Evolutionary conservation across 2,888 invertebrate species (phyloP).

Genomic region (Melinaea menophilus): DNA sequence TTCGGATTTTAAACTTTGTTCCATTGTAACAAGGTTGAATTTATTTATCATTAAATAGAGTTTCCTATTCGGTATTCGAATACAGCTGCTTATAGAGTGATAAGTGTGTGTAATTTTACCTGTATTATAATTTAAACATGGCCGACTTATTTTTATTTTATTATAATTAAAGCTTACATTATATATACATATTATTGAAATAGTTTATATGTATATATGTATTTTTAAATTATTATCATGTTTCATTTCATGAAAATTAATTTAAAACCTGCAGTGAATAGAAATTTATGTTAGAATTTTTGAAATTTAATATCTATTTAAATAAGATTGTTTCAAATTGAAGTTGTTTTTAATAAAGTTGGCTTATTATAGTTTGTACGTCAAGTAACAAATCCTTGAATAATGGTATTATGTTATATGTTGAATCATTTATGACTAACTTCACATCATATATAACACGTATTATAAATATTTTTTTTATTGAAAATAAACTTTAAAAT

Average conservation of each 20-base stretch:
- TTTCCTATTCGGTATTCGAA: slow-evolving; percentile 22
- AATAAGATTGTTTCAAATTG: no score
- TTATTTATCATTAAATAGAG: slow-evolving; percentile 3
- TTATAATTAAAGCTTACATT: slow-evolving; percentile 29
- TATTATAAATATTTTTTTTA: slow-evolving; percentile 1
- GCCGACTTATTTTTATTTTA: slow-evolving; percentile 35
- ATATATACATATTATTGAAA: slow-evolving; percentile 11
- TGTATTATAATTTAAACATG: slow-evolving; percentile 42
- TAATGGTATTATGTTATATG: neutral
- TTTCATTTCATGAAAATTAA: no score
- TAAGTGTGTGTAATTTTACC: slow-evolving; percentile 36
- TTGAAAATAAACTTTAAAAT: slow-evolving; percentile 6
- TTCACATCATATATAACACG: neutral
- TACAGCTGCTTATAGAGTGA: slow-evolving; percentile 18
- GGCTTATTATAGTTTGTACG: no score
- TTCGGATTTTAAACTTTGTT: neutral
- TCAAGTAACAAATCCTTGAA: neutral
- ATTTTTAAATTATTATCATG: no score
- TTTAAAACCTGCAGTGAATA: no score
- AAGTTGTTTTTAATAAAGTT: no score
- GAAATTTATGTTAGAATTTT: no score
- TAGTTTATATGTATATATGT: neutral
- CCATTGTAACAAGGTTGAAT: neutral
- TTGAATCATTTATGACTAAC: no score
- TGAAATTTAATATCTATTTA: no score